These are phyloP conservation scores for Melieria picta DNA, from an alignment of 2,888 invertebrate species.

Conservation along the genomic window DNA sequence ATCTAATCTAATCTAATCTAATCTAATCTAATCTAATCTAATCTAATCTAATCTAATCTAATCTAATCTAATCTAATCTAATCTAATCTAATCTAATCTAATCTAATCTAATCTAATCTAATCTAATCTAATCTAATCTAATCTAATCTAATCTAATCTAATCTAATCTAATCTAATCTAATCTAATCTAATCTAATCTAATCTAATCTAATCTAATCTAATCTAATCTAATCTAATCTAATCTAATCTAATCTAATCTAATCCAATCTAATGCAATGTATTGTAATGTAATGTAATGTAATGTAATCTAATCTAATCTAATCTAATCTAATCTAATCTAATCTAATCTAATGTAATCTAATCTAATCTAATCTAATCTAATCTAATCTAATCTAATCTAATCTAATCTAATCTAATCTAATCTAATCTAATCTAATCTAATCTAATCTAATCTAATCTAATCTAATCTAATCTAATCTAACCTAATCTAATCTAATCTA, in stretches of 20 bases:
- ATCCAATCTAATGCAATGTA: conserved; percentile 8
- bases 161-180: conserved; percentile 11
- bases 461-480: no score
- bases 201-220: conserved; percentile 18
- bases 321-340: no score
- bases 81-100: conserved; percentile 7
- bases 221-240: conserved; percentile 22
- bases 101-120: neutral
- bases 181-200: conserved; percentile 34
- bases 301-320: no score
- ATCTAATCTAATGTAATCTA: no score
- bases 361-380: no score
- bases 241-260: neutral
- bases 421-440: no score
- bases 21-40: neutral
- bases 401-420: no score
- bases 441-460: no score
- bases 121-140: neutral
- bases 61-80: neutral
- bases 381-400: no score
- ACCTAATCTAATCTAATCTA: no score
- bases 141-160: neutral
- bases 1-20: neutral
- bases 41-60: neutral
- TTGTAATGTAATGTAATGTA: no score